These are phyloP conservation scores for Branchinecta lynchi DNA, from an alignment of 1,140 invertebrate species.

Conservation along the genomic window DNA sequence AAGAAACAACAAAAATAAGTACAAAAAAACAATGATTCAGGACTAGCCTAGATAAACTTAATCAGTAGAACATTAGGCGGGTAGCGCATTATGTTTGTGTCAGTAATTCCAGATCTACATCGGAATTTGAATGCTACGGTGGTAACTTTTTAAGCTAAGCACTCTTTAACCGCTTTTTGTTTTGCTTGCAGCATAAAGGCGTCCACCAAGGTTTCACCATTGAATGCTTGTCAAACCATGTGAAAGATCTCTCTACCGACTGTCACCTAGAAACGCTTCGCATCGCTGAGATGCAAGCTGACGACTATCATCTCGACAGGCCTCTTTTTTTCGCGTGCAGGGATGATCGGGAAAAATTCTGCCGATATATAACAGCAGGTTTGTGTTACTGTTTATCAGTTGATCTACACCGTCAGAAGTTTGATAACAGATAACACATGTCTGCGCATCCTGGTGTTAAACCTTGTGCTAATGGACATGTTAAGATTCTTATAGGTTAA, in stretches of 20 bases:
- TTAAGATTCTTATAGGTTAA: no score
- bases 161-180: neutral
- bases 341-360: constrained; percentile 55
- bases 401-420: no score
- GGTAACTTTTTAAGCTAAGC: constrained; percentile 18
- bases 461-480: no score
- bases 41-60: no score
- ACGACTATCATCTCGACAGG: constrained; percentile 77
- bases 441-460: no score
- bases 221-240: constrained; percentile 58
- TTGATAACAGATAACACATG: no score
- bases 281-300: constrained; percentile 74
- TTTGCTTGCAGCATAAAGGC: constrained; percentile 25
- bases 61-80: no score
- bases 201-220: constrained; percentile 65
- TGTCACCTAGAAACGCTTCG: constrained; percentile 65
- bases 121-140: neutral
- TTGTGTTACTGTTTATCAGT: constrained; percentile 11
- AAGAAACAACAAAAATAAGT: no score
- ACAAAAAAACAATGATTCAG: no score
- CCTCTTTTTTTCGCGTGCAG: constrained; percentile 77
- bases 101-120: neutral
- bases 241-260: constrained; percentile 37
- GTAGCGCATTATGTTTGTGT: no score
- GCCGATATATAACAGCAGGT: constrained; percentile 37